Conservation (phyloP, 2,113 vertebrate genomes). For the Helogale parvula region DNA sequence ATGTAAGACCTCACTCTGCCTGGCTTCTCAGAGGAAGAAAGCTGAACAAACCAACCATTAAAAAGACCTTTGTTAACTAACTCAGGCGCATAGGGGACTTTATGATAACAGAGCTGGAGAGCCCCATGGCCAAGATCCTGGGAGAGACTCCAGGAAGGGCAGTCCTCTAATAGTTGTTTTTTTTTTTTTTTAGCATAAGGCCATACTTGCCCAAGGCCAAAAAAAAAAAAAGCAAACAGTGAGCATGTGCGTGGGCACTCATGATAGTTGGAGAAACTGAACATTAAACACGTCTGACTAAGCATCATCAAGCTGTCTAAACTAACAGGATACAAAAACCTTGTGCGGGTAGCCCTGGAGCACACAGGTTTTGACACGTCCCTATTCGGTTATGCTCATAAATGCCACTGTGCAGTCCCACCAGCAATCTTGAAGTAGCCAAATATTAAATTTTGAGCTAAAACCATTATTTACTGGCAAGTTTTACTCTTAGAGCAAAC, state of each 20-base stretch:
- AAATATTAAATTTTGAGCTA: background rate
- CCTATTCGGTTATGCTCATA: background rate
- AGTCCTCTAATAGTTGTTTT: background rate
- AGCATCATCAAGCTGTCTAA: background rate
- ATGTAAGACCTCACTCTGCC: background rate
- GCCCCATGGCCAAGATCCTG: background rate
- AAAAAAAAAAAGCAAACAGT: background rate
- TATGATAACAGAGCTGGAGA: background rate
- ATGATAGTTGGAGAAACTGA: background rate
- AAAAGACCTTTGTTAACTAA: background rate
- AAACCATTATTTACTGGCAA: background rate
- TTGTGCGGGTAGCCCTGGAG: background rate
- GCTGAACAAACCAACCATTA: background rate
- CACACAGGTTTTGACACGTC: background rate
- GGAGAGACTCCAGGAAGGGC: background rate
- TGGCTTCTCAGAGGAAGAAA: background rate
- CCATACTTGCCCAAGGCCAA: background rate
- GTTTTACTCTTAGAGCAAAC: background rate
- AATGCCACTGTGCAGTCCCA: background rate
- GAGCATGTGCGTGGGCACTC: background rate
- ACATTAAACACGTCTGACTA: background rate
- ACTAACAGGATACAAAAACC: background rate
- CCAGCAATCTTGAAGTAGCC: background rate
- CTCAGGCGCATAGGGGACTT: background rate
- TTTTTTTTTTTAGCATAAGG: background rate